A percentile compares a stretch with the other conserved stretches of the same genome.
phyloP scores from a whole-genome alignment of 2,797 vertebrate genomes.

The Cynopterus sphinx region DNA sequence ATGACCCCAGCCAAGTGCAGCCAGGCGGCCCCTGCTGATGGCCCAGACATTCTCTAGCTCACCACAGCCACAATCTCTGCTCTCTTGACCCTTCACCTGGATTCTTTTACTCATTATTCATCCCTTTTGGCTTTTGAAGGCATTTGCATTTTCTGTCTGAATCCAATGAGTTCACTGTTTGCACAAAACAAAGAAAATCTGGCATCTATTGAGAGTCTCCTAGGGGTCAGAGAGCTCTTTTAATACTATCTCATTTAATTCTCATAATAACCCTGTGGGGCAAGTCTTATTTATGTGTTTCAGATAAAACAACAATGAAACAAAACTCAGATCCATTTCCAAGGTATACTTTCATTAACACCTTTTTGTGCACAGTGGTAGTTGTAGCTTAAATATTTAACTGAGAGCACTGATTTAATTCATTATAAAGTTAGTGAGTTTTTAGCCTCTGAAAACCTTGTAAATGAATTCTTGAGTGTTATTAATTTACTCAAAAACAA shows the following conservation, averaged over 20 bases:
- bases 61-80: too few species aligned
- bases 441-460: background rate
- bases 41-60: background rate
- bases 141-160: background rate
- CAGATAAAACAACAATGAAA: background rate
- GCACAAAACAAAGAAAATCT: background rate
- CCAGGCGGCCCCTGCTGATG: background rate
- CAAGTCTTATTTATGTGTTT: background rate
- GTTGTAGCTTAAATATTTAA: background rate
- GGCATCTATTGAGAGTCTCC: background rate
- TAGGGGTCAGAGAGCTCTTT: background rate
- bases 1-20: fast-evolving
- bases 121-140: background rate
- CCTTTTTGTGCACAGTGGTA: background rate
- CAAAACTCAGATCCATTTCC: background rate
- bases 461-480: background rate
- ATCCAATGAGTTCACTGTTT: background rate
- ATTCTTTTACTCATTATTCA: background rate
- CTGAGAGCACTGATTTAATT: background rate
- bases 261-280: background rate
- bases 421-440: background rate
- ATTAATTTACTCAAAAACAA: background rate
- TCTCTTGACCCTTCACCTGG: background rate
- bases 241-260: background rate
- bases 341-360: background rate